phyloP scores from a whole-genome alignment of 1,140 invertebrate genomes.

The Oscheius sp. region DNA sequence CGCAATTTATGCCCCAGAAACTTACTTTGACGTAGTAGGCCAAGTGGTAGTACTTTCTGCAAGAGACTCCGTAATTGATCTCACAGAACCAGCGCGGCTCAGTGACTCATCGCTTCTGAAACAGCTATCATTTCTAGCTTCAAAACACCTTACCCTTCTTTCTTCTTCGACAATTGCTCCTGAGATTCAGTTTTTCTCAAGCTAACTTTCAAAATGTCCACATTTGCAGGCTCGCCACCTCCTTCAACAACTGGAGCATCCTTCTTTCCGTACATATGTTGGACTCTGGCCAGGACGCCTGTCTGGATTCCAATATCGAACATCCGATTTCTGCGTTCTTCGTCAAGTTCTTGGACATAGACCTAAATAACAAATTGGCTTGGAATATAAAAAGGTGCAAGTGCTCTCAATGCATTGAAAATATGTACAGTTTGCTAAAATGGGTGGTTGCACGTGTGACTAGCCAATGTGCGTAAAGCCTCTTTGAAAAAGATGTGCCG shows the following conservation, averaged over 20 bases:
- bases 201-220: constrained; percentile 11
- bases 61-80: neutral
- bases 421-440: neutral
- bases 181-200: constrained; percentile 1
- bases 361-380: constrained; percentile 39
- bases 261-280: constrained; percentile 41
- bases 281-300: constrained; percentile 43
- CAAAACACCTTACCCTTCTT: neutral
- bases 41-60: neutral
- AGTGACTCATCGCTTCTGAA: constrained; percentile 1
- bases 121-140: neutral
- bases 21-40: neutral
- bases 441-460: neutral
- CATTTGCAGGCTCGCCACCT: neutral
- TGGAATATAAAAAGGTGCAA: too few species aligned
- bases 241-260: neutral
- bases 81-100: neutral
- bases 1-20: too few species aligned
- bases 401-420: too few species aligned
- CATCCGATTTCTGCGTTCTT: constrained; percentile 40
- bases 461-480: too few species aligned
- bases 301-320: constrained; percentile 46
- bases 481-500: too few species aligned
- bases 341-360: constrained; percentile 35
- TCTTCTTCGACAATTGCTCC: neutral